These are phyloP conservation scores for Salminus brasiliensis DNA, from an alignment of 2,113 vertebrate genomes.

Conservation along the genomic window DNA sequence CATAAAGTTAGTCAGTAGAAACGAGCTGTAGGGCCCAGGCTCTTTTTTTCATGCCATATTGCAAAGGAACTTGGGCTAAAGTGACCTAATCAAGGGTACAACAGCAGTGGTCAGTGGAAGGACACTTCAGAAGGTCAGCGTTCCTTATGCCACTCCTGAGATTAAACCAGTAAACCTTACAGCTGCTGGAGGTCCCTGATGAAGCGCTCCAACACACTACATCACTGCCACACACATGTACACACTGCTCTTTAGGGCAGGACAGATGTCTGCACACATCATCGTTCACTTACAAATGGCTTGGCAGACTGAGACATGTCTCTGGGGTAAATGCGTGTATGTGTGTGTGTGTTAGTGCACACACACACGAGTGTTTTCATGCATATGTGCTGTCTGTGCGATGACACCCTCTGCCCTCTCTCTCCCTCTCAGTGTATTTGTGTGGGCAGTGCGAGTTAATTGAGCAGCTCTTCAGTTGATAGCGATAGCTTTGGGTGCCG, in stretches of 20 bases:
- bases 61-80: not conserved
- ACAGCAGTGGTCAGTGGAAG: not conserved
- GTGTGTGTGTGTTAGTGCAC: not conserved
- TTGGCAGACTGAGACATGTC: not conserved
- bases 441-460: constrained; percentile 51
- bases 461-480: constrained; percentile 55
- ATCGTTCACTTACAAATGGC: not conserved
- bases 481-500: constrained; percentile 37
- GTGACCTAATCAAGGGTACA: not conserved
- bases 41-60: not conserved
- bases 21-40: not conserved
- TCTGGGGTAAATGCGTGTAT: not conserved
- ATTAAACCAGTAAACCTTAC: constrained; percentile 17
- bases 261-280: not conserved
- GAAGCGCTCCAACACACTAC: not conserved
- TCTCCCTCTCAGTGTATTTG: not conserved
- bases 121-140: constrained; percentile 14
- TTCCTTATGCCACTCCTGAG: constrained; percentile 6
- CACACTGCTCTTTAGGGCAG: not conserved
- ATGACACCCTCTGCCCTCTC: constrained; percentile 11
- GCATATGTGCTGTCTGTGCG: constrained; percentile 8
- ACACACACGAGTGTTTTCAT: no score
- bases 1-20: not conserved
- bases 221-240: not conserved
- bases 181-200: not conserved